Evolutionary conservation across 2,888 invertebrate genomes (phyloP).

Genomic region (Mamestra brassicae): DNA sequence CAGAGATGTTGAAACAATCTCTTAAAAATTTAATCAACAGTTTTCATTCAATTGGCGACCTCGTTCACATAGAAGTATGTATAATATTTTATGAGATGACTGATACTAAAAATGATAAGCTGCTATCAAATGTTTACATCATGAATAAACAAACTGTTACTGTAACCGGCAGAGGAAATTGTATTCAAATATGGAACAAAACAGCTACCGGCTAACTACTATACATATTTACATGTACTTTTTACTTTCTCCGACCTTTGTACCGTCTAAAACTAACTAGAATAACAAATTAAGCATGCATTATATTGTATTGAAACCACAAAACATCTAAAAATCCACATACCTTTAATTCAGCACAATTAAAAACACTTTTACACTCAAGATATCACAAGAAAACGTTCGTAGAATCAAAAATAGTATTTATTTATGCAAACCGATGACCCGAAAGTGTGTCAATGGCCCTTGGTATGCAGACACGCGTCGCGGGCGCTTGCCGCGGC

Average conservation of each 20-base stretch:
- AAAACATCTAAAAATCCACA: not conserved
- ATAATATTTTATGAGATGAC: not conserved
- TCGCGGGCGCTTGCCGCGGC: constrained; percentile 9
- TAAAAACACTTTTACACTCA: constrained; percentile 27
- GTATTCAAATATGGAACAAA: not conserved
- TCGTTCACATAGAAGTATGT: not conserved
- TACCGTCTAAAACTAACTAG: not conserved
- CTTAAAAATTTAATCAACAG: not conserved
- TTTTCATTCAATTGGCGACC: not conserved
- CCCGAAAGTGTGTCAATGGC: constrained; percentile 38
- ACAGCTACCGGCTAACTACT: not conserved
- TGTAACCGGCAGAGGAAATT: not conserved
- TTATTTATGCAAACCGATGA: constrained; percentile 21
- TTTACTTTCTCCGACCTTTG: constrained; percentile 52
- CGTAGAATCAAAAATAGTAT: constrained; percentile 16
- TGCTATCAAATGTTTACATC: constrained; percentile 18
- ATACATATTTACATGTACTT: not conserved
- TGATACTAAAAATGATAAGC: constrained; percentile 24
- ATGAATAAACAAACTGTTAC: constrained; percentile 20
- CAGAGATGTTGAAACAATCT: not conserved
- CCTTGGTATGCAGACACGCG: constrained; percentile 5
- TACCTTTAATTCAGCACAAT: constrained; percentile 29
- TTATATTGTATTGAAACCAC: constrained; percentile 21
- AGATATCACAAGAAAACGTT: constrained; percentile 14
- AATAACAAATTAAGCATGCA: constrained; percentile 52